A percentile compares a stretch with the other conserved stretches of the same genome.
These are phyloP conservation scores for Andrena bucephala DNA, from an alignment of 2,888 invertebrate genomes.

Conservation along the genomic window DNA sequence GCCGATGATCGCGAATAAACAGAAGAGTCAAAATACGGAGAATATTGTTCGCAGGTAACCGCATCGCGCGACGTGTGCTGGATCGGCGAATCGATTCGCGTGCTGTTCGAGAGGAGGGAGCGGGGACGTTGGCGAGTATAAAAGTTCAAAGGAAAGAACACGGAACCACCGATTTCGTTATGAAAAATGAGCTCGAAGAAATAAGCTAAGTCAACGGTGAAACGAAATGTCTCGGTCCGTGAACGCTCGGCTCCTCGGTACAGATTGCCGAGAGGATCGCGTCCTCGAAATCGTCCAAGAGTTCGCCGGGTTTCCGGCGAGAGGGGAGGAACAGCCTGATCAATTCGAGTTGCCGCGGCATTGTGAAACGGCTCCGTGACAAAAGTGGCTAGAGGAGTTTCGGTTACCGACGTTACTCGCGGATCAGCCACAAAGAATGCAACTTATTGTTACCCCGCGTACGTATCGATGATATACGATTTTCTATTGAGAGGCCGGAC, in stretches of 20 bases:
- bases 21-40: not conserved
- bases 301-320: constrained; percentile 3
- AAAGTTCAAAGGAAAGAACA: not conserved
- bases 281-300: constrained; percentile 13
- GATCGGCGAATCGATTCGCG: not conserved
- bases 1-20: not conserved
- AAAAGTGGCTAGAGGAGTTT: constrained; percentile 44
- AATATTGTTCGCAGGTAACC: not conserved
- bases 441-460: constrained; percentile 38
- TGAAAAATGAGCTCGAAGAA: not conserved
- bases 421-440: constrained; percentile 38
- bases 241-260: constrained; percentile 1
- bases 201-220: not conserved
- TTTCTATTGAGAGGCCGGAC: constrained; percentile 22
- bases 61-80: not conserved
- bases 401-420: constrained; percentile 24
- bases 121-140: not conserved
- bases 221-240: constrained; percentile 7
- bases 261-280: not conserved
- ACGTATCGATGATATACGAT: constrained; percentile 47
- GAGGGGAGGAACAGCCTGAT: constrained; percentile 16
- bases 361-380: constrained; percentile 16
- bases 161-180: not conserved
- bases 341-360: constrained; percentile 16
- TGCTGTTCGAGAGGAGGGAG: not conserved